phyloP scores from a whole-genome alignment of 2,888 invertebrate genomes.

The Andrena chrysosceles region DNA sequence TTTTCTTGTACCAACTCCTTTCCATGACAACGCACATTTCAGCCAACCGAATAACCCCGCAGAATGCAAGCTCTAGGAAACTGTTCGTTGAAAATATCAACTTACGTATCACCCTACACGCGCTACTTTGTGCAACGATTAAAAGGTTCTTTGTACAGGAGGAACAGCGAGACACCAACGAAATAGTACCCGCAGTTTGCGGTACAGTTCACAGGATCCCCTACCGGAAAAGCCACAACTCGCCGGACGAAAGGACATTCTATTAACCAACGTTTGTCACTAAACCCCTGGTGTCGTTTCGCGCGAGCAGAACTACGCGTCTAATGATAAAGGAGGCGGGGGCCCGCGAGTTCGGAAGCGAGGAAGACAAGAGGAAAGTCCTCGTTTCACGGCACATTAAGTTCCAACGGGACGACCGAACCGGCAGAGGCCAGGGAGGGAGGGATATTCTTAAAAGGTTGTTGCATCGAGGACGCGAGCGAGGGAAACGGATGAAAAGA shows the following conservation, averaged over 20 bases:
- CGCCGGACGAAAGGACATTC: conserved; percentile 30
- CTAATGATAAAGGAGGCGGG: conserved; percentile 55
- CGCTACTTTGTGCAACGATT: too few relatives aligned
- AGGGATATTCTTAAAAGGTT: conserved; percentile 54
- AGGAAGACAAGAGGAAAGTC: conserved; percentile 39
- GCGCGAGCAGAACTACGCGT: conserved; percentile 22
- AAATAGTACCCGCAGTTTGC: background rate
- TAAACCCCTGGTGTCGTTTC: conserved; percentile 18
- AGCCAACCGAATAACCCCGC: too few relatives aligned
- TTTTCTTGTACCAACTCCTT: too few relatives aligned
- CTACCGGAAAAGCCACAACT: background rate
- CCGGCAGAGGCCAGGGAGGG: conserved; percentile 19
- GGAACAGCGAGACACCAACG: background rate
- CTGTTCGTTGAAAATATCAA: too few relatives aligned
- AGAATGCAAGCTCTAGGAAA: too few relatives aligned
- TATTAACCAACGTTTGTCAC: conserved; percentile 41
- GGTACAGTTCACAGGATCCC: background rate
- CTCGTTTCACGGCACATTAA: conserved; percentile 72
- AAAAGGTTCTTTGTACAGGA: too few relatives aligned
- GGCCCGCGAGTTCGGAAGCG: conserved; percentile 26
- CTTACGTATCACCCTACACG: too few relatives aligned
- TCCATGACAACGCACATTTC: too few relatives aligned
- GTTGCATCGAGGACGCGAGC: conserved; percentile 36
- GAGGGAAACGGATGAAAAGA: conserved; percentile 40
- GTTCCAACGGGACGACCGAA: conserved; percentile 51